Conservation (phyloP, 2,888 invertebrate species). For the Iphiclides podalirius region DNA sequence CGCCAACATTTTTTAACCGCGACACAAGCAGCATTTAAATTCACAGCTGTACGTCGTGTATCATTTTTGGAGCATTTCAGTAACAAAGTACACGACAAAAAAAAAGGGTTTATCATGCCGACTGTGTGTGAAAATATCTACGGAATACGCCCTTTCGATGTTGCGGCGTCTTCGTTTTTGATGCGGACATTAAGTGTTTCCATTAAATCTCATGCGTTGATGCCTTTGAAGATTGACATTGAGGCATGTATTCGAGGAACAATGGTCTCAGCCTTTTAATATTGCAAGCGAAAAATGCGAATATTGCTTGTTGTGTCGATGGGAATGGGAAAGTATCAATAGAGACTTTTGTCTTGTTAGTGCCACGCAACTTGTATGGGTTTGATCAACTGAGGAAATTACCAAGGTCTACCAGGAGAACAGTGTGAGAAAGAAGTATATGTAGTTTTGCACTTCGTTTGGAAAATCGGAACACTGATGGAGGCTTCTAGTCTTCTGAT, state of each 20-base stretch:
- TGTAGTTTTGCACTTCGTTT: too few species aligned
- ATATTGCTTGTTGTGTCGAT: too few species aligned
- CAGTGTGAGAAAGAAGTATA: too few species aligned
- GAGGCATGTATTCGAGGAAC: conserved; percentile 2
- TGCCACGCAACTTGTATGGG: too few species aligned
- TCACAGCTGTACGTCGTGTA: conserved; percentile 10
- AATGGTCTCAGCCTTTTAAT: too few species aligned
- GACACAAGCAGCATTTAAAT: conserved; percentile 3
- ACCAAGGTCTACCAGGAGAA: too few species aligned
- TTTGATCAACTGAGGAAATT: too few species aligned
- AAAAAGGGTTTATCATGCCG: conserved; percentile 10
- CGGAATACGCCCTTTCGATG: conserved; percentile 26
- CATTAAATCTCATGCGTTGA: neutral
- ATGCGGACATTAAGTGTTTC: conserved; percentile 12
- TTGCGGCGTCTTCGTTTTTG: conserved; percentile 14
- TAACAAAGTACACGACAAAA: conserved; percentile 13
- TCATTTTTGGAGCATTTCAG: conserved; percentile 9
- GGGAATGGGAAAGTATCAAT: too few species aligned
- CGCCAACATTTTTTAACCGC: conserved; percentile 10
- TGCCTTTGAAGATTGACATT: conserved; percentile 4
- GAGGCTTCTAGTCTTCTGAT: too few species aligned
- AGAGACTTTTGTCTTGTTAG: too few species aligned
- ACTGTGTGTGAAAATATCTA: conserved; percentile 18
- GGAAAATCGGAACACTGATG: too few species aligned
- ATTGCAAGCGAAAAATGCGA: too few species aligned